These are phyloP conservation scores for Noctua janthina DNA, from an alignment of 2,888 invertebrate species.

Conservation along the genomic window DNA sequence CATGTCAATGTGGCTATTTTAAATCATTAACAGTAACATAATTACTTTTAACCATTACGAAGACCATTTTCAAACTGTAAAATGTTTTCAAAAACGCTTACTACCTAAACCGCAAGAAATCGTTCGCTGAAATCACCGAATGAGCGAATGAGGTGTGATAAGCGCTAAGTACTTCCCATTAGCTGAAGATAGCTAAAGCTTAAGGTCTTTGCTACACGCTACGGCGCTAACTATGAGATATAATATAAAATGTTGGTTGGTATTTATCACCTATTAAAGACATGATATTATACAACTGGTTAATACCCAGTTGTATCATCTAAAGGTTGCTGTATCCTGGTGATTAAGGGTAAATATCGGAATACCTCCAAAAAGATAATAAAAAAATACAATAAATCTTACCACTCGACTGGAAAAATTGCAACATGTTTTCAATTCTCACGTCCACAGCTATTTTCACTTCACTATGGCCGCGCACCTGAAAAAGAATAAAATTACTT, in stretches of 20 bases:
- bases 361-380: not conserved
- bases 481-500: constrained; percentile 53
- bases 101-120: not conserved
- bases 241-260: not conserved
- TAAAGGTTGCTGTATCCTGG: too few relatives aligned
- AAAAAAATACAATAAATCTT: constrained; percentile 69
- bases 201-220: not conserved
- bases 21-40: not conserved
- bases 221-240: not conserved
- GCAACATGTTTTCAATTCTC: constrained; percentile 71
- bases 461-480: constrained; percentile 80
- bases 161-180: constrained; percentile 32
- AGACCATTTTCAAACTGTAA: not conserved
- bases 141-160: constrained; percentile 12
- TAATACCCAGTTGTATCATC: too few relatives aligned
- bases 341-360: too few relatives aligned
- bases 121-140: not conserved
- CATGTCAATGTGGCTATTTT: not conserved
- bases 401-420: constrained; percentile 75
- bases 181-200: constrained; percentile 13
- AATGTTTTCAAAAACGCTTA: not conserved
- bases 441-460: constrained; percentile 74
- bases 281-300: not conserved
- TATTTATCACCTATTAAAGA: not conserved
- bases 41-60: not conserved